Evolutionary conservation across 92 coral and sea anemone genomes (phyloP).

Genomic region (Epizoanthus stellaris): DNA sequence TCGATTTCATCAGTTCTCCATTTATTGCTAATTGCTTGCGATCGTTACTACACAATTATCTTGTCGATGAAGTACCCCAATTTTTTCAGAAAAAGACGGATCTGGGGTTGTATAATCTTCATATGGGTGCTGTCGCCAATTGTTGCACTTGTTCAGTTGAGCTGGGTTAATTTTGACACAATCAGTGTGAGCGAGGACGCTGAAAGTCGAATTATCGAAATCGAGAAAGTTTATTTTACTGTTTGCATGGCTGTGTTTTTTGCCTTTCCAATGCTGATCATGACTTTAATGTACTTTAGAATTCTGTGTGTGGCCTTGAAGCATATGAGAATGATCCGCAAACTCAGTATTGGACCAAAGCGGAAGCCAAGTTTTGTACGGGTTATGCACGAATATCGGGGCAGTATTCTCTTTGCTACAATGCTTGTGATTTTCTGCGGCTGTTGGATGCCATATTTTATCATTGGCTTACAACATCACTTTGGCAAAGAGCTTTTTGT

Average conservation of each 20-base stretch:
- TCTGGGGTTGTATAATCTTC: conserved; percentile 30
- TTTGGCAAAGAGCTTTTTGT: conserved; percentile 32
- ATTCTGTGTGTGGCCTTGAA: conserved; percentile 46
- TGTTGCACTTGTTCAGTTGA: conserved; percentile 62
- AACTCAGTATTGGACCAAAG: conserved; percentile 27
- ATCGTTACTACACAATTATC: conserved; percentile 87
- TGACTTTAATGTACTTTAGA: conserved; percentile 36
- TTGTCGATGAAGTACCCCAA: conserved; percentile 68
- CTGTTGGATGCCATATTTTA: conserved; percentile 65
- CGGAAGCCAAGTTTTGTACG: conserved; percentile 24
- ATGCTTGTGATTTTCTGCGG: conserved; percentile 56
- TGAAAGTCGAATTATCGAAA: conserved; percentile 9
- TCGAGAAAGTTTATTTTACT: conserved; percentile 47
- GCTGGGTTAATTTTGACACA: conserved; percentile 43
- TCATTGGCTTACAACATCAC: conserved; percentile 58
- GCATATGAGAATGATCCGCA: conserved; percentile 23
- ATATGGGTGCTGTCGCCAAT: conserved; percentile 52
- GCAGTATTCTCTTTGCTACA: conserved; percentile 40
- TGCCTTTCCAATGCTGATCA: conserved; percentile 45
- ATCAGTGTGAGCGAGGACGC: conserved; percentile 49
- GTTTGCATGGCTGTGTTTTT: conserved; percentile 41
- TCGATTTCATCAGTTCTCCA: conserved; percentile 88
- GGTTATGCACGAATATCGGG: conserved; percentile 47
- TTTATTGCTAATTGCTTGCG: conserved; percentile 74
- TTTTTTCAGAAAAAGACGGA: conserved; percentile 52